Evolutionary conservation across 2,797 vertebrate species (phyloP).

Genomic region (Pangasius krempfi): DNA sequence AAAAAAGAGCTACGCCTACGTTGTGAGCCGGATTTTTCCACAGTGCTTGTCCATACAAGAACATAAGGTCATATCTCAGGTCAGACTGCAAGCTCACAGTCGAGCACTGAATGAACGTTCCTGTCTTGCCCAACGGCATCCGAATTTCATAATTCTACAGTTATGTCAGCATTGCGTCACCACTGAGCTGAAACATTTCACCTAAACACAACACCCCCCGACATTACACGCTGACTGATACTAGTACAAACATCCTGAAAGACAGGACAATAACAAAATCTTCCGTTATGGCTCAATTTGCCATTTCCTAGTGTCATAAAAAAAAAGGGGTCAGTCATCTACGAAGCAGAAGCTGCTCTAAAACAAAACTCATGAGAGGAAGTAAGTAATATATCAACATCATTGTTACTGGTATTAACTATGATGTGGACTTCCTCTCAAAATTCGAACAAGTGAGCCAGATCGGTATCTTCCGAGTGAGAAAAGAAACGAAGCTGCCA

Average conservation of each 20-base stretch:
- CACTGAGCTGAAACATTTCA: constrained; percentile 50
- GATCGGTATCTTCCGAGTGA: background rate
- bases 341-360: constrained; percentile 13
- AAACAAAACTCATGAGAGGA: constrained; percentile 30
- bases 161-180: constrained; percentile 3
- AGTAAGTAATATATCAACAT: constrained; percentile 18
- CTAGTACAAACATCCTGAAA: constrained; percentile 19
- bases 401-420: constrained; percentile 30
- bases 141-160: background rate
- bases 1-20: background rate
- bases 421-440: constrained; percentile 12
- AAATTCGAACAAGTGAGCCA: background rate
- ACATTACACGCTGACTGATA: constrained; percentile 63
- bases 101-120: background rate
- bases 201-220: constrained; percentile 58
- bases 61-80: background rate
- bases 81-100: background rate
- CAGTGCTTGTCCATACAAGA: background rate
- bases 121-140: constrained; percentile 18
- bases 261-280: constrained; percentile 42
- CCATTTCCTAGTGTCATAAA: background rate
- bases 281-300: constrained; percentile 34
- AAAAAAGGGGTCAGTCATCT: background rate
- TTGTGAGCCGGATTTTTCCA: background rate
- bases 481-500: background rate